A percentile compares a stretch with the other conserved stretches of the same genome.
These are phyloP conservation scores for Sebastes hubbsi DNA, from an alignment of 2,797 vertebrate species.

Conservation along the genomic window DNA sequence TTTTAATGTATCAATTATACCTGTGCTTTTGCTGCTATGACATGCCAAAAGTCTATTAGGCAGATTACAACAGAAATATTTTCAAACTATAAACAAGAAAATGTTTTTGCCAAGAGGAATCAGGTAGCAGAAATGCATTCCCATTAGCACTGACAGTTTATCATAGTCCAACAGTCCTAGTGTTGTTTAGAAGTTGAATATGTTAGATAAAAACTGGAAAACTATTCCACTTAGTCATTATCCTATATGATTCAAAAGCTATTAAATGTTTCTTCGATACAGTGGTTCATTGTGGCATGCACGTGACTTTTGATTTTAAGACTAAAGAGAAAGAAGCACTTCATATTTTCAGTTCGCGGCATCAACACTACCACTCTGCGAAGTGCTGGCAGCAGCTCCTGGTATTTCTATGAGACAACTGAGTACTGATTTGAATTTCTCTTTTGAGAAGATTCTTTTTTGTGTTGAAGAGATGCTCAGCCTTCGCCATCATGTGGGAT, in stretches of 20 bases:
- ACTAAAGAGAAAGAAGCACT: background rate
- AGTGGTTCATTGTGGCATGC: background rate
- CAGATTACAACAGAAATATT: background rate
- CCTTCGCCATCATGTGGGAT: background rate
- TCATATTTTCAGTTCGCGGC: background rate
- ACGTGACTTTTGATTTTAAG: background rate
- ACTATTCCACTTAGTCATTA: background rate
- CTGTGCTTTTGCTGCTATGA: background rate
- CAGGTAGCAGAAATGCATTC: background rate
- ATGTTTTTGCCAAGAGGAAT: background rate
- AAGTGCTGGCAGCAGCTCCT: background rate
- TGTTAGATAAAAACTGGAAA: background rate
- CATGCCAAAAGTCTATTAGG: background rate
- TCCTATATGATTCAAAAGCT: background rate
- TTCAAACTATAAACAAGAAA: background rate
- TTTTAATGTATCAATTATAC: background rate
- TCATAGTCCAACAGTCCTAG: background rate
- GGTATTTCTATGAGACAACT: slow-evolving; percentile 12
- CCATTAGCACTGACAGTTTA: background rate
- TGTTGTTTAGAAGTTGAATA: background rate
- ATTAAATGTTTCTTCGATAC: background rate
- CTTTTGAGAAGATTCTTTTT: slow-evolving; percentile 4
- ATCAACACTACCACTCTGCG: background rate
- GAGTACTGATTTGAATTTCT: slow-evolving; percentile 8
- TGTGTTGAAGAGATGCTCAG: slow-evolving; percentile 13